phyloP scores from a whole-genome alignment of 1,140 invertebrate genomes.

The Hetaerina americana region DNA sequence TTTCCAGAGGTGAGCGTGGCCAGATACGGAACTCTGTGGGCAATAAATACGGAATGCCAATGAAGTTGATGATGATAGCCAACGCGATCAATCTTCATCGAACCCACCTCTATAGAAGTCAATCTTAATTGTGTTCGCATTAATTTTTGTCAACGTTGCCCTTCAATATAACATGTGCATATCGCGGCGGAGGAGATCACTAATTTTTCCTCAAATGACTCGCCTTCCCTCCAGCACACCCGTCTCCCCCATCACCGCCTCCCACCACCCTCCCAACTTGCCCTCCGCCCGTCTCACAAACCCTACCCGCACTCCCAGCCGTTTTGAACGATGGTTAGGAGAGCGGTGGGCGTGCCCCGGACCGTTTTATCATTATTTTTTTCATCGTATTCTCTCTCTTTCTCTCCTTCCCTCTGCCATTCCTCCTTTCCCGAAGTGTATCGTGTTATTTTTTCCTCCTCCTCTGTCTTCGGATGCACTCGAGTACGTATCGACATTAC shows the following conservation, averaged over 20 bases:
- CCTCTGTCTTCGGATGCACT: neutral
- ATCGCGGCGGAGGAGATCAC: neutral
- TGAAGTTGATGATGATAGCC: neutral
- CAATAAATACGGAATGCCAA: too few species aligned
- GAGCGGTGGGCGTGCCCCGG: neutral
- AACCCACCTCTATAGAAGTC: neutral
- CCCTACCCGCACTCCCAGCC: too few species aligned
- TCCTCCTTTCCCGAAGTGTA: neutral
- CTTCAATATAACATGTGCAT: neutral
- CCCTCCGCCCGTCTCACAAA: too few species aligned
- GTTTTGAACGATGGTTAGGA: too few species aligned
- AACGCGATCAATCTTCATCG: neutral
- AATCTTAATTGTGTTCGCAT: neutral
- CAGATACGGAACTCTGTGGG: too few species aligned
- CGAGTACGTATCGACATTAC: too few species aligned
- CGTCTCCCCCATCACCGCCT: neutral
- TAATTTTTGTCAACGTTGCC: neutral
- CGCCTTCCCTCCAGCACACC: neutral
- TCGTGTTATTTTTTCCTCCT: neutral
- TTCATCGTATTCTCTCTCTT: too few species aligned
- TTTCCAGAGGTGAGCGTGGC: too few species aligned
- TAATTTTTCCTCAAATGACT: neutral
- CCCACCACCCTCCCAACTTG: too few species aligned
- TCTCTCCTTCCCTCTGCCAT: neutral
- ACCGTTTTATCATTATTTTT: neutral